Conservation (phyloP, 2,797 vertebrate genomes). For the Monodelphis domestica region DNA sequence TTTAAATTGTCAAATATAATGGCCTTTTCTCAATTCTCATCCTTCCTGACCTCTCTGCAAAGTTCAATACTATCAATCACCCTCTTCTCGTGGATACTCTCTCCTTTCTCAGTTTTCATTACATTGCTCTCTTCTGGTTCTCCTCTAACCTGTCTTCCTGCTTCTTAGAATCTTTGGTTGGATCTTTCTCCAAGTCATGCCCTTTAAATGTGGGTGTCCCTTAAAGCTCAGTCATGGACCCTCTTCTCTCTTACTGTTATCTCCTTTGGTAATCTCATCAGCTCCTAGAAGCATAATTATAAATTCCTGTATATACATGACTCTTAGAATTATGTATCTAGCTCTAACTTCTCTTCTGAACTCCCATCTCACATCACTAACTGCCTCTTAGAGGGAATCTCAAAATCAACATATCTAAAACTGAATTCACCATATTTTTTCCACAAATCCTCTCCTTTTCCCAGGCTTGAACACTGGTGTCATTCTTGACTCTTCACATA, state of each 20-base stretch:
- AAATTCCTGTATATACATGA: not conserved
- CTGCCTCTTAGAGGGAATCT: not conserved
- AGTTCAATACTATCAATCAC: not conserved
- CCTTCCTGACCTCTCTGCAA: not conserved
- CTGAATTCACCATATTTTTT: not conserved
- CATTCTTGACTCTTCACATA: not conserved
- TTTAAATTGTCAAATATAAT: not conserved
- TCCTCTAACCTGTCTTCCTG: not conserved
- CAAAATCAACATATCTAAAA: not conserved
- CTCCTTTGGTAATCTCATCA: not conserved
- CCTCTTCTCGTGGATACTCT: not conserved
- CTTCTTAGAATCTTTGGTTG: not conserved
- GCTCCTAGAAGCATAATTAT: not conserved
- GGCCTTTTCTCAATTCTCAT: not conserved
- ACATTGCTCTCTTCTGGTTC: not conserved
- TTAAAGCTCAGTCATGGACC: not conserved
- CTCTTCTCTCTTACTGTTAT: not conserved
- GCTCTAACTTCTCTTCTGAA: not conserved
- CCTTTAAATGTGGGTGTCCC: not conserved
- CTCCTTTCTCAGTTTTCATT: not conserved
- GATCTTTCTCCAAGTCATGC: not conserved
- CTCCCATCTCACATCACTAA: not conserved
- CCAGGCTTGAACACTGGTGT: not conserved
- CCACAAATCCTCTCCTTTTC: not conserved
- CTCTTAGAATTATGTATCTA: not conserved